A percentile compares a stretch with the other conserved stretches of the same genome.
Conservation (phyloP, 2,113 vertebrate genomes). For the Electrona antarctica region DNA sequence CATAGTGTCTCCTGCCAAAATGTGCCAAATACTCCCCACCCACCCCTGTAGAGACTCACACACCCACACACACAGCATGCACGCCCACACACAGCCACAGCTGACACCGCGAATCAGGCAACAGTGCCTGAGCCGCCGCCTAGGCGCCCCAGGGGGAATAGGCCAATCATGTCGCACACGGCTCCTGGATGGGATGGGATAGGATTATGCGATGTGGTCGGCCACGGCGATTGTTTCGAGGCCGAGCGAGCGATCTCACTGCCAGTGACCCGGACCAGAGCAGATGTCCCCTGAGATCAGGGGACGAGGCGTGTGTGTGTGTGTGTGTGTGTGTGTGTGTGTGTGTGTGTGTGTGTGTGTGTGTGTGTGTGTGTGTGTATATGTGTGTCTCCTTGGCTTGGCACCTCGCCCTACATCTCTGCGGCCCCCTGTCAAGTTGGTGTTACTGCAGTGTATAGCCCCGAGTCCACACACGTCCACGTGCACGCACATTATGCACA, state of each 20-base stretch:
- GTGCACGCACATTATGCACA: slow-evolving; percentile 11
- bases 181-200: slow-evolving; percentile 64
- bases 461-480: slow-evolving; percentile 46
- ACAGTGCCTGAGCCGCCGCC: slow-evolving; percentile 58
- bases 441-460: slow-evolving; percentile 46
- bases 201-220: slow-evolving; percentile 67
- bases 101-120: slow-evolving; percentile 71
- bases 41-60: slow-evolving; percentile 47
- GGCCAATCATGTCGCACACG: slow-evolving; percentile 62
- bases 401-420: slow-evolving; percentile 60
- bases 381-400: slow-evolving; percentile 44
- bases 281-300: slow-evolving; percentile 73
- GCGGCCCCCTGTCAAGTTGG: slow-evolving; percentile 47
- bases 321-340: slow-evolving; percentile 5
- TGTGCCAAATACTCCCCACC: slow-evolving; percentile 52
- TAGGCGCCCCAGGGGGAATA: slow-evolving; percentile 54
- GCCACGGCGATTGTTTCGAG: slow-evolving; percentile 67
- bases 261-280: slow-evolving; percentile 72
- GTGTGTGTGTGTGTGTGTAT: slow-evolving; percentile 8
- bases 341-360: background rate
- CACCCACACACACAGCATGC: background rate
- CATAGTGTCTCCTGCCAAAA: slow-evolving; percentile 68
- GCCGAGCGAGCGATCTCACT: slow-evolving; percentile 51
- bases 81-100: slow-evolving; percentile 21
- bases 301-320: slow-evolving; percentile 14